Percentiles rank a stretch among this genome's conserved stretches.
Evolutionary conservation across 92 coral and sea anemone genomes (phyloP).

Genomic region (Zoanthus solanderi): DNA sequence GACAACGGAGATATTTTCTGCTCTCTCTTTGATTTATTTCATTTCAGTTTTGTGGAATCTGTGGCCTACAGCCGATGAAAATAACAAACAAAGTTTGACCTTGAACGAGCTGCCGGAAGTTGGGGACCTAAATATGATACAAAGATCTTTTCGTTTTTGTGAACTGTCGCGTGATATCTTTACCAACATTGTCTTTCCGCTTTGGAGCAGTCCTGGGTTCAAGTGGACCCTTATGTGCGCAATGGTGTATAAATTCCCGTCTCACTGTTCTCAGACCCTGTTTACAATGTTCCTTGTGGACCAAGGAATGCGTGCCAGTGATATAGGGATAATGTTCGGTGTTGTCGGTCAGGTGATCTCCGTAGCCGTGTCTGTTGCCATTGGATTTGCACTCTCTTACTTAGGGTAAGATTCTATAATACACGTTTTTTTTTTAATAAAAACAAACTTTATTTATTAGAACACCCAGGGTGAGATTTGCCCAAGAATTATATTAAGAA

Average conservation of each 20-base stretch:
- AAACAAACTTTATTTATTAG: too few relatives aligned
- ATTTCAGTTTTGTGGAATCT: conserved; percentile 14
- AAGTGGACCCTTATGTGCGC: conserved; percentile 85
- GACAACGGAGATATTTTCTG: conserved; percentile 61
- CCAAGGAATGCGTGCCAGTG: conserved; percentile 66
- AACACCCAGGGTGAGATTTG: too few relatives aligned
- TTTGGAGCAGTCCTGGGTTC: conserved; percentile 69
- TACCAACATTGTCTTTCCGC: background rate
- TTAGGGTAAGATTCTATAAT: conserved; percentile 56
- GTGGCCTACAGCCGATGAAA: background rate
- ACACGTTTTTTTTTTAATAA: too few relatives aligned
- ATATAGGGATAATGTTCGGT: conserved; percentile 86
- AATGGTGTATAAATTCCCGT: conserved; percentile 82
- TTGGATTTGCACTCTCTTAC: conserved; percentile 58
- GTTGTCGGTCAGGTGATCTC: conserved; percentile 85
- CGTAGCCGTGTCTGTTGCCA: conserved; percentile 66
- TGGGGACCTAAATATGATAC: background rate
- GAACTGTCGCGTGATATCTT: background rate
- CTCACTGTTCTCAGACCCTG: conserved; percentile 88
- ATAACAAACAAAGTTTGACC: background rate
- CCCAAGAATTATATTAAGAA: too few relatives aligned
- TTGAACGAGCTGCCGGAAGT: background rate
- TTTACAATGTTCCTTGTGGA: conserved; percentile 94
- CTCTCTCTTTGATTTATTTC: conserved; percentile 54
- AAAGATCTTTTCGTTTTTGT: background rate